Evolutionary conservation across 2,797 vertebrate species (phyloP).

Genomic region (Myripristis murdjan): DNA sequence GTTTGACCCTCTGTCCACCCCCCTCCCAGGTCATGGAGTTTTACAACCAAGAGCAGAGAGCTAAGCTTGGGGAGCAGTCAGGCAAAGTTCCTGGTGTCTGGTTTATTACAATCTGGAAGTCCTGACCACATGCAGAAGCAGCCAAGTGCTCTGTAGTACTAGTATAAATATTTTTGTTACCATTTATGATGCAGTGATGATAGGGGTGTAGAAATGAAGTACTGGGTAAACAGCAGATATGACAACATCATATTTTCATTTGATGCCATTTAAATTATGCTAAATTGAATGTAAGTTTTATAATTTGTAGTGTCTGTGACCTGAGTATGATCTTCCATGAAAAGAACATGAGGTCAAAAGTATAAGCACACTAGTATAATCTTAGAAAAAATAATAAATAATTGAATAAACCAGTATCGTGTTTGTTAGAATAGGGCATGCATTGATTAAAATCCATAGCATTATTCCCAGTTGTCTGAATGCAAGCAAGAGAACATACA

Average conservation of each 20-base stretch:
- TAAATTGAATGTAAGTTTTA: neutral
- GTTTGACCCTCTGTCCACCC: conserved; percentile 64
- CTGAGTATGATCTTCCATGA: neutral
- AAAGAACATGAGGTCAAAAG: conserved; percentile 7
- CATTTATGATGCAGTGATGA: conserved; percentile 31
- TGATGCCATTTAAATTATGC: neutral
- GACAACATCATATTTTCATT: conserved; percentile 4
- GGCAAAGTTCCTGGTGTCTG: conserved; percentile 60
- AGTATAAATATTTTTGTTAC: conserved; percentile 46
- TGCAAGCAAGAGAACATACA: conserved; percentile 11
- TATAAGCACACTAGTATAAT: conserved; percentile 24
- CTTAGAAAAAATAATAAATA: conserved; percentile 28
- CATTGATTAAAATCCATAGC: conserved; percentile 37
- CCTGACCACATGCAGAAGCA: conserved; percentile 65
- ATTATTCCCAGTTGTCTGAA: conserved; percentile 38
- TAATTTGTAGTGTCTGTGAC: conserved; percentile 4
- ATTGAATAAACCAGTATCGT: conserved; percentile 24
- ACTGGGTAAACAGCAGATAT: conserved; percentile 10
- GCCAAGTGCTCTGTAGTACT: conserved; percentile 38
- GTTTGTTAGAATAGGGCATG: conserved; percentile 43
- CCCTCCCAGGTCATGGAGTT: conserved; percentile 70
- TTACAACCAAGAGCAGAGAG: conserved; percentile 62
- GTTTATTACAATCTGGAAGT: conserved; percentile 60
- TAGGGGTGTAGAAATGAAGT: conserved; percentile 10
- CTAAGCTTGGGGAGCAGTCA: conserved; percentile 58